Percentiles rank a stretch among this genome's conserved stretches.
These are phyloP conservation scores for Glaucomys volans DNA, from an alignment of 2,113 vertebrate genomes.

Conservation along the genomic window DNA sequence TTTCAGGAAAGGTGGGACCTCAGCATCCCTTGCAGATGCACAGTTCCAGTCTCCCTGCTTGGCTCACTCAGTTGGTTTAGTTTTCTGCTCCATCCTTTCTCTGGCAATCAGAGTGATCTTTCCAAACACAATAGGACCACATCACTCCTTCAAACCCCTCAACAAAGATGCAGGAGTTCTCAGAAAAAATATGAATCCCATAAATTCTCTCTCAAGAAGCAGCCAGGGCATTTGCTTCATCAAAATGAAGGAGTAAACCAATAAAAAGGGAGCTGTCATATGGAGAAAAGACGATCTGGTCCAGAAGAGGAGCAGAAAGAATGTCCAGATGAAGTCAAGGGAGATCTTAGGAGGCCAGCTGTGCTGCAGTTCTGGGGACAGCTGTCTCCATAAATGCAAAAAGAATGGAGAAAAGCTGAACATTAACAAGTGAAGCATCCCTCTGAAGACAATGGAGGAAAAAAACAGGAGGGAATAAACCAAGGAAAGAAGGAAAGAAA, in stretches of 20 bases:
- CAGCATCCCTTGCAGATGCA: neutral
- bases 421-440: neutral
- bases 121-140: neutral
- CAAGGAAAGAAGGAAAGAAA: neutral
- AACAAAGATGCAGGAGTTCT: neutral
- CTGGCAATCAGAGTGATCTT: neutral
- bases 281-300: neutral
- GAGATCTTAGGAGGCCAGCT: neutral
- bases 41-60: neutral
- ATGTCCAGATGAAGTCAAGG: neutral
- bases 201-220: neutral
- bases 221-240: neutral
- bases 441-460: neutral
- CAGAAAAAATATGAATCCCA: neutral
- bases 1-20: neutral
- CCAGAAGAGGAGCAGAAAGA: neutral
- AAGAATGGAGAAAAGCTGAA: neutral
- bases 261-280: neutral
- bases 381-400: neutral
- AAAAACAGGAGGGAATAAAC: neutral
- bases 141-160: neutral
- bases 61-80: neutral
- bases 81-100: neutral
- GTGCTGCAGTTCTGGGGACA: neutral
- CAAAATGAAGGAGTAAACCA: neutral